phyloP scores from a whole-genome alignment of 1,140 invertebrate genomes.

The Psix sp. region DNA sequence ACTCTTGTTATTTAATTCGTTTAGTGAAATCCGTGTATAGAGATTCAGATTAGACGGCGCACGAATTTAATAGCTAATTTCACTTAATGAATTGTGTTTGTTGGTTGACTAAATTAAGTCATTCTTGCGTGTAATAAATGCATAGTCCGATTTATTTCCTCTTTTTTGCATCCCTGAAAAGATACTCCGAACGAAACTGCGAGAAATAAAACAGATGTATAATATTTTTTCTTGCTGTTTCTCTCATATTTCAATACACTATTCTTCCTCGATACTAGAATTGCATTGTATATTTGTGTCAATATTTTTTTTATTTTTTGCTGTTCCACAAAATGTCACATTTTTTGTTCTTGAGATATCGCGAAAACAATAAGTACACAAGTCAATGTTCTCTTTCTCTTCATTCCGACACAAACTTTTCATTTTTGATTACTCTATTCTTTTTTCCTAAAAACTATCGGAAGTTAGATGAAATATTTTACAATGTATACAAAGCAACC shows the following conservation, averaged over 20 bases:
- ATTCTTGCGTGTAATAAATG: no score
- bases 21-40: conserved; percentile 15
- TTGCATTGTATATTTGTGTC: conserved; percentile 3
- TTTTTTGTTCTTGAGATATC: conserved; percentile 2
- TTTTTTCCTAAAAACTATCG: no score
- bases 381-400: no score
- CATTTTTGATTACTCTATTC: background rate
- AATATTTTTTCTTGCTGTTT: background rate
- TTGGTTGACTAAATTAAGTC: no score
- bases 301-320: conserved; percentile 3
- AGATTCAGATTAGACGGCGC: background rate
- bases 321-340: conserved; percentile 7
- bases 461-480: no score
- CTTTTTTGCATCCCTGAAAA: no score
- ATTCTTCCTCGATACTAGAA: conserved; percentile 2
- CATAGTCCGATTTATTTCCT: no score
- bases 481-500: no score
- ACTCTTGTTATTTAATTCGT: conserved; percentile 3
- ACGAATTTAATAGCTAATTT: conserved; percentile 22
- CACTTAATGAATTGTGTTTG: conserved; percentile 5
- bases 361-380: conserved; percentile 16
- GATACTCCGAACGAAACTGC: no score
- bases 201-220: no score
- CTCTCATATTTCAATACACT: conserved; percentile 2
- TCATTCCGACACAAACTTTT: conserved; percentile 9